A percentile compares a stretch with the other conserved stretches of the same genome.
Conservation (phyloP, 2,888 invertebrate genomes). For the Liodrosophila aerea region DNA sequence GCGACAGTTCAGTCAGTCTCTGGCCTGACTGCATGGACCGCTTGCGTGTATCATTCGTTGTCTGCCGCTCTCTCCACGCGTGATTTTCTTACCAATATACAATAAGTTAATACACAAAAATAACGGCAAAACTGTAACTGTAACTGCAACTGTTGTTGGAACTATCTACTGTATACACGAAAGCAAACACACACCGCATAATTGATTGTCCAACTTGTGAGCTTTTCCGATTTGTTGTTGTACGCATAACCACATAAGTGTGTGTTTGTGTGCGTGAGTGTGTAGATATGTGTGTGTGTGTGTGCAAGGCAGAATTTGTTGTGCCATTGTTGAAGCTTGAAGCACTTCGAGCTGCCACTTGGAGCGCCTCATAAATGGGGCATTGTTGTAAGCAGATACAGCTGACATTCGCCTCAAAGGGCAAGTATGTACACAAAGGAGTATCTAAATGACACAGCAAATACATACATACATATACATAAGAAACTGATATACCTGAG, state of each 20-base stretch:
- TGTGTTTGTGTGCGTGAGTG: neutral
- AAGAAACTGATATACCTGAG: neutral
- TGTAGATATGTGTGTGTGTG: neutral
- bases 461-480: neutral
- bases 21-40: no score
- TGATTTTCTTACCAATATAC: neutral
- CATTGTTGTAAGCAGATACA: slow-evolving; percentile 22
- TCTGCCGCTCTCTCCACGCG: neutral
- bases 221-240: slow-evolving; percentile 25
- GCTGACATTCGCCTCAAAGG: slow-evolving; percentile 14
- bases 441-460: neutral
- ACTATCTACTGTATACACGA: no score
- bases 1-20: no score
- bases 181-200: no score
- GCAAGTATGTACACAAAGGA: slow-evolving; percentile 17
- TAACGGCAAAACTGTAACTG: no score
- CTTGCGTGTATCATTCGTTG: no score
- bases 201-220: no score
- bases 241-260: slow-evolving; percentile 13
- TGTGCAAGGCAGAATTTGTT: neutral
- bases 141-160: no score
- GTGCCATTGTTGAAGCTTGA: slow-evolving; percentile 4
- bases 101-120: neutral
- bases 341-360: slow-evolving; percentile 1
- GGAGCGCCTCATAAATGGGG: slow-evolving; percentile 22